phyloP scores from a whole-genome alignment of 2,797 vertebrate species.

The Cottoperca gobio region DNA sequence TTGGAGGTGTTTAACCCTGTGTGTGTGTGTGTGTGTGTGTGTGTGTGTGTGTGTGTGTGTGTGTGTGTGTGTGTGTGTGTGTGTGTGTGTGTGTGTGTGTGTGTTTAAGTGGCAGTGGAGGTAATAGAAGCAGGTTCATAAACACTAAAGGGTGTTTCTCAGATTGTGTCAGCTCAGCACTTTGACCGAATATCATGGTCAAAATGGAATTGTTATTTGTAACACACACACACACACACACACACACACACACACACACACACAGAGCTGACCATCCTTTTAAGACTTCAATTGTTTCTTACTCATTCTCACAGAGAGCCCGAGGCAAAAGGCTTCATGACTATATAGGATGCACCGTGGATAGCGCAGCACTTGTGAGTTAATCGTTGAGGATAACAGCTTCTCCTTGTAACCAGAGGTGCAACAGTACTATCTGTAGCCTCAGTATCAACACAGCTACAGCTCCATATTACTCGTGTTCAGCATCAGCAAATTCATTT shows the following conservation, averaged over 20 bases:
- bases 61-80: slow-evolving; percentile 15
- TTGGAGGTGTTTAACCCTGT: slow-evolving; percentile 59
- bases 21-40: slow-evolving; percentile 16
- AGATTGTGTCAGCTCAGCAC: slow-evolving; percentile 65
- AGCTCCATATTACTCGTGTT: slow-evolving; percentile 45
- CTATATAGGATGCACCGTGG: background rate
- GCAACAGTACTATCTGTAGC: slow-evolving; percentile 13
- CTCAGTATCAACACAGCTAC: slow-evolving; percentile 29
- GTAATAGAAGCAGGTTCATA: slow-evolving; percentile 66
- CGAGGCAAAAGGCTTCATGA: slow-evolving; percentile 44
- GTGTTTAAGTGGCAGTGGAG: slow-evolving; percentile 73
- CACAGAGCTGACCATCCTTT: slow-evolving; percentile 27
- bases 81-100: slow-evolving; percentile 19
- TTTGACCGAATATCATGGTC: slow-evolving; percentile 56
- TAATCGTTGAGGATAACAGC: slow-evolving; percentile 41
- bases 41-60: slow-evolving; percentile 24
- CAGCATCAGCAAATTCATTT: slow-evolving; percentile 57
- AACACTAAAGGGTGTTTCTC: slow-evolving; percentile 39
- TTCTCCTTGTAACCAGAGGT: slow-evolving; percentile 1
- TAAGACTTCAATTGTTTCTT: slow-evolving; percentile 26
- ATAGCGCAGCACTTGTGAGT: slow-evolving; percentile 13
- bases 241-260: slow-evolving; percentile 5
- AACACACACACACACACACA: slow-evolving; percentile 8
- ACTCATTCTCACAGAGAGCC: background rate
- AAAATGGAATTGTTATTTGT: slow-evolving; percentile 58